Percentiles rank a stretch among this genome's conserved stretches.
Conservation (phyloP, 1,140 invertebrate genomes). For the Arion vulgaris region DNA sequence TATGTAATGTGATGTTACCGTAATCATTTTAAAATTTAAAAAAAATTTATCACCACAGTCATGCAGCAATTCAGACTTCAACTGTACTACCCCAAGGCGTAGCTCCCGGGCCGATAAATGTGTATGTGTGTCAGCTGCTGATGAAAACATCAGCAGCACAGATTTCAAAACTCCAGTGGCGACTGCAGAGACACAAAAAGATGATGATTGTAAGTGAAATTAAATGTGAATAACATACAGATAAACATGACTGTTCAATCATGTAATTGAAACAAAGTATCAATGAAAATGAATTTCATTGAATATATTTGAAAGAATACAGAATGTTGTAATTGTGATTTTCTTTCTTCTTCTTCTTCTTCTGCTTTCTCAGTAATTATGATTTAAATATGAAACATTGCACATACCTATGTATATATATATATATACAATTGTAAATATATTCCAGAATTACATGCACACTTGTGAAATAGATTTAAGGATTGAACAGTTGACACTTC, state of each 20-base stretch:
- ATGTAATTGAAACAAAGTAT: background rate
- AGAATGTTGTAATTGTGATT: too few species aligned
- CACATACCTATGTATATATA: too few species aligned
- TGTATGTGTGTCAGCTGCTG: slow-evolving; percentile 47
- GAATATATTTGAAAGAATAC: too few species aligned
- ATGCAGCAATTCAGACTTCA: slow-evolving; percentile 60
- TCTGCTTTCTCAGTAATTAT: too few species aligned
- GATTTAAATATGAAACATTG: too few species aligned
- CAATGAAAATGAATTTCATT: slow-evolving; percentile 27
- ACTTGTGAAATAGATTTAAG: too few species aligned
- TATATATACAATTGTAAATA: too few species aligned
- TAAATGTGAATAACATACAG: background rate
- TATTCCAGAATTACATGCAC: too few species aligned
- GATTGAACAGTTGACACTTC: too few species aligned
- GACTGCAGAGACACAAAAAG: slow-evolving; percentile 14
- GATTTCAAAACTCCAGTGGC: slow-evolving; percentile 29
- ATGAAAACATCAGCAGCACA: slow-evolving; percentile 23
- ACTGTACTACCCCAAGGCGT: slow-evolving; percentile 55
- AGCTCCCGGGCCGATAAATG: slow-evolving; percentile 52
- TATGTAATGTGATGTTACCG: too few species aligned
- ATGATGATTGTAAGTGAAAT: slow-evolving; percentile 26
- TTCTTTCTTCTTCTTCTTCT: too few species aligned
- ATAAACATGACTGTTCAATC: slow-evolving; percentile 25
- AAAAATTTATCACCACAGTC: slow-evolving; percentile 13
- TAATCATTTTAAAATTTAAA: too few species aligned